Evolutionary conservation across 2,113 vertebrate species (phyloP), one percentile per base, ranked within the genome.

Genomic region (Hiodon alosoides): DNA sequence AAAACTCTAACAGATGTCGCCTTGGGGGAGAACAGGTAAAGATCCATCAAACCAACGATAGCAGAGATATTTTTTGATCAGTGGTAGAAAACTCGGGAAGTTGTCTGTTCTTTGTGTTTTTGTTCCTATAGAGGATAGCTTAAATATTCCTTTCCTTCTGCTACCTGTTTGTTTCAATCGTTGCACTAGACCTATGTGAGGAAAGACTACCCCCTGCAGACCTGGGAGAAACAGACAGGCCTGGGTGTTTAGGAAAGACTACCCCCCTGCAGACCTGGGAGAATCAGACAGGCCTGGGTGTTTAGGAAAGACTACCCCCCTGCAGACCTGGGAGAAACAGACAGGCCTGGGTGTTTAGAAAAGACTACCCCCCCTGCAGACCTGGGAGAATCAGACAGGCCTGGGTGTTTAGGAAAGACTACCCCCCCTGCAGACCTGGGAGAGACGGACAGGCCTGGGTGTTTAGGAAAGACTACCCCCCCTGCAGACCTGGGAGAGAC

Each of bases 1-100:
- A 67, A 57, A 72, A 80, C 83, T 78, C 69, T 76, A 78, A 85
- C 86, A 89, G 86, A 88, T 53, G 81, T 77, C 71, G 79, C 87
- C 83, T 83, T 73, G 73, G 86, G 86, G 87, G 89, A 73, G 85
- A 79, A 73, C 87, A 87, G 88, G 88, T 89, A 88, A 89, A 85
- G 85, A 88, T 83, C 81, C 85, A 87, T 90, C 88, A 89, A 85
- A 75, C 79, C 77, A 74, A 84, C 79, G 83, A 73, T 60, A 79
- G 83, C 79, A 84, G 83, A 89, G 81, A 85, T 80, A 83, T 31
- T 77, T 76, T 71, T 78, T 85, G 86, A 89, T 87, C 83, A 87
- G 81, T 61, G 77, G 77, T 74, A 53, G 65, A 74, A 72, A 61
- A 67, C 57, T 67, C 17, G 59, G 31, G 59, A 70, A 74, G 79